phyloP scores from a whole-genome alignment of 2,888 invertebrate species.

The Sisyra terminalis region DNA sequence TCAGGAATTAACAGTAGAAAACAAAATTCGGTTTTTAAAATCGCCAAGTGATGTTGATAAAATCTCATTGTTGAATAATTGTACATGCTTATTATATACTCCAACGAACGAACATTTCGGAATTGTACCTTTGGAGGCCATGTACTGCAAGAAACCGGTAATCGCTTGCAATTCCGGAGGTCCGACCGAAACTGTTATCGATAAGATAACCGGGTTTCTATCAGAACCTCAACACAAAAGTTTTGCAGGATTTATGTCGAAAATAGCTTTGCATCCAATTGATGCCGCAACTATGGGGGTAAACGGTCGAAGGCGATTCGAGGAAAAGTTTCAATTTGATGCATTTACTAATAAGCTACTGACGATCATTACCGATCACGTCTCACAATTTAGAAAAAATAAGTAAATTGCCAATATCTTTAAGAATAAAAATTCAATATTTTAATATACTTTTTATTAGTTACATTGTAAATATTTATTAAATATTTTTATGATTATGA shows the following conservation, averaged over 20 bases:
- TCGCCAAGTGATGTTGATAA: conserved; percentile 81
- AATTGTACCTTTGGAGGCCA: conserved; percentile 96
- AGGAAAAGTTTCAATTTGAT: conserved; percentile 19
- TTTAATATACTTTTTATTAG: no score
- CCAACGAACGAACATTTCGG: conserved; percentile 97
- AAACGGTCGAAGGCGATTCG: conserved; percentile 57
- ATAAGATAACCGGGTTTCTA: conserved; percentile 66
- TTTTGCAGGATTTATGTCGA: conserved; percentile 64
- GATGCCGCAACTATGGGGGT: conserved; percentile 52
- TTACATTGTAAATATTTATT: no score
- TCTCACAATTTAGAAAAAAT: no score
- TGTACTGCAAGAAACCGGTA: conserved; percentile 86
- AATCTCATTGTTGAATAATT: conserved; percentile 56
- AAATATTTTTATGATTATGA: no score
- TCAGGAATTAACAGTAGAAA: conserved; percentile 42
- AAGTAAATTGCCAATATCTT: no score
- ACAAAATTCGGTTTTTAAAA: conserved; percentile 41
- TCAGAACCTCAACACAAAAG: conserved; percentile 49
- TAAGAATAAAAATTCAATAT: no score
- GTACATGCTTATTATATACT: conserved; percentile 79
- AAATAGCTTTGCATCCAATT: conserved; percentile 43
- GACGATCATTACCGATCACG: conserved; percentile 17
- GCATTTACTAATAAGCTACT: background rate
- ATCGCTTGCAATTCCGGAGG: conserved; percentile 93
- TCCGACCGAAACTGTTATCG: conserved; percentile 78